Base-by-base conservation (phyloP, 2,113 vertebrate species). In the Thalassoma bifasciatum region DNA sequence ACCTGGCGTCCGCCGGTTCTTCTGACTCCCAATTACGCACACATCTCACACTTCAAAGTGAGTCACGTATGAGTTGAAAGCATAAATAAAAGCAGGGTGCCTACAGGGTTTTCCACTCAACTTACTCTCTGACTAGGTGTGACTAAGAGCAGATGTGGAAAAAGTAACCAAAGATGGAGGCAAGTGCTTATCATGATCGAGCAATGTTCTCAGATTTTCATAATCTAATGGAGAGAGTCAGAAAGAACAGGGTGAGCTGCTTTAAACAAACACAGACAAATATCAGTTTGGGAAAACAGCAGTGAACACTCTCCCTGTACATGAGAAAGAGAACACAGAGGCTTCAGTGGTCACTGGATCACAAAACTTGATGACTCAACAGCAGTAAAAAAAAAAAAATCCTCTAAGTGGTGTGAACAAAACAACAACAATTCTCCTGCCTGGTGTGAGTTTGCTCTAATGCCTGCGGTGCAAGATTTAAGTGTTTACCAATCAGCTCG, bases 381-480 rank as follows among this genome's bases (percentile, higher is more conserved):
- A 47, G 73, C 67, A 63, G 58, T n/a, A n/a, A n/a, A n/a, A n/a
- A 66, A 61, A 53, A 59, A n/a, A n/a, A 62, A 23, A 38, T 63
- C 36, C 11, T 66, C 10, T 22, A 34, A 17, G 51, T 61, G 40
- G 6, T 67, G 26, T 79, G 47, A 57, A 74, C 56, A 59, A 79
- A 51, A 50, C 30, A 19, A 73, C 10, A 46, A 24, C 22, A 13
- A 1, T 52, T 75, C 71, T 65, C 50, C 26, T 34, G 34, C 37
- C 60, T 75, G 54, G 51, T 74, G 53, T 75, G 42, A 66, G 24
- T 53, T 38, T 58, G 38, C 51, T 75, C 72, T 86, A 59, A 60
- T 64, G 65, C 54, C 19, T 47, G 21, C 34, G 44, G 36, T 58
- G 66, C 34, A 62, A 64, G 46, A 54, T 49, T 54, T n/a, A 8